Conservation (phyloP, 2,797 vertebrate species). For the Sebastes nivosus region DNA sequence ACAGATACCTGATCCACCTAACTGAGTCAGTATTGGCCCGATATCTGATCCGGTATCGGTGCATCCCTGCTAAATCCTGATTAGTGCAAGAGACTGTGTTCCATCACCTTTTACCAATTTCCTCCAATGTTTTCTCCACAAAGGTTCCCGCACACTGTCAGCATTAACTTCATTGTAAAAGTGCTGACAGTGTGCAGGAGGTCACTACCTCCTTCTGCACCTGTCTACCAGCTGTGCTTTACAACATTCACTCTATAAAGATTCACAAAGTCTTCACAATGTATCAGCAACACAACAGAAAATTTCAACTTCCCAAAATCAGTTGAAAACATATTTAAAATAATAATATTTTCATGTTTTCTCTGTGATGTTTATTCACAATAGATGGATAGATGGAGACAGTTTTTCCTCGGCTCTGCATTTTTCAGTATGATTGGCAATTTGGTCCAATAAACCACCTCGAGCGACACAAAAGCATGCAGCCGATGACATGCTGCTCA, state of each 20-base stretch:
- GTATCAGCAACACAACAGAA: not conserved
- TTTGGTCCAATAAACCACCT: not conserved
- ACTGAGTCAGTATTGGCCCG: no score
- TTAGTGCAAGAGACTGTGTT: no score
- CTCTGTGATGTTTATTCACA: not conserved
- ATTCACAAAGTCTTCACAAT: not conserved
- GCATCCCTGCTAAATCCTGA: no score
- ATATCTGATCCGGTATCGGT: no score
- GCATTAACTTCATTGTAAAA: not conserved
- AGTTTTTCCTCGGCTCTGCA: not conserved
- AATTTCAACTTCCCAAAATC: not conserved
- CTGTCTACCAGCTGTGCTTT: not conserved
- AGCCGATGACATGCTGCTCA: conserved; percentile 17
- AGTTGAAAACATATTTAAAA: not conserved
- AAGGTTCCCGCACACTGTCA: not conserved
- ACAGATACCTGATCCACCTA: no score
- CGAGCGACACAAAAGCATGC: not conserved
- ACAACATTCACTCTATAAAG: not conserved
- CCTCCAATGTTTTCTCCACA: not conserved
- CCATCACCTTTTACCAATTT: no score
- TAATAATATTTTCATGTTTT: no score
- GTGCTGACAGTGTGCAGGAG: not conserved
- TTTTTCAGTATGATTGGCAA: conserved; percentile 5
- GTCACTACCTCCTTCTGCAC: not conserved
- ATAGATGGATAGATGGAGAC: not conserved